Evolutionary conservation across 64 coral and sea anemone genomes (phyloP).

Genomic region (Platygyra sinensis): DNA sequence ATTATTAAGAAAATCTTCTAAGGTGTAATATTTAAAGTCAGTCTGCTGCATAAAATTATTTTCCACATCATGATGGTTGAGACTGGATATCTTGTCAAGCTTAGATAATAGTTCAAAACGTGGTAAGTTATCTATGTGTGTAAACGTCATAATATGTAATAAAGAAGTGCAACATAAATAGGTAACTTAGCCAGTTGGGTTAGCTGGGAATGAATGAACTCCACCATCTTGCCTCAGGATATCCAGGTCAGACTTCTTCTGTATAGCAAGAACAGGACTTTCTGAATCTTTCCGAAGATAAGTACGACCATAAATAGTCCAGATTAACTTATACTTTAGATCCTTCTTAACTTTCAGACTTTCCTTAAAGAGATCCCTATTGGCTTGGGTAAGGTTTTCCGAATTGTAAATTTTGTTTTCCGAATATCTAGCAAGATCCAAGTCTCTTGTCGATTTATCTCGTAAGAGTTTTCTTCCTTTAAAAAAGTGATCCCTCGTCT

Average conservation of each 20-base stretch:
- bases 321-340: conserved; percentile 59
- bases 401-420: conserved; percentile 57
- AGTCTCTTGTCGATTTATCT: no score
- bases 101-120: no score
- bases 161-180: no score
- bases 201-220: no score
- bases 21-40: conserved; percentile 44
- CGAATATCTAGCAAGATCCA: conserved; percentile 33
- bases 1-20: conserved; percentile 17
- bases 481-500: no score
- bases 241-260: no score
- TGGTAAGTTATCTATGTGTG: no score
- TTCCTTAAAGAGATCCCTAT: conserved; percentile 53
- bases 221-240: no score
- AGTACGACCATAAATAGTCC: conserved; percentile 63
- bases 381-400: conserved; percentile 47
- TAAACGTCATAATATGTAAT: no score
- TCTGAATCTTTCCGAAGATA: conserved; percentile 52
- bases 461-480: no score
- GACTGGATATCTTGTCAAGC: no score
- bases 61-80: conserved; percentile 56
- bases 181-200: no score
- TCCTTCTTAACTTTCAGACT: conserved; percentile 49
- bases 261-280: conserved; percentile 31
- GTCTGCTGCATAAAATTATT: conserved; percentile 32